Percentiles rank a stretch among this genome's conserved stretches.
These are phyloP conservation scores for Lepidochrysops patricia DNA, from an alignment of 2,888 invertebrate species.

Conservation along the genomic window DNA sequence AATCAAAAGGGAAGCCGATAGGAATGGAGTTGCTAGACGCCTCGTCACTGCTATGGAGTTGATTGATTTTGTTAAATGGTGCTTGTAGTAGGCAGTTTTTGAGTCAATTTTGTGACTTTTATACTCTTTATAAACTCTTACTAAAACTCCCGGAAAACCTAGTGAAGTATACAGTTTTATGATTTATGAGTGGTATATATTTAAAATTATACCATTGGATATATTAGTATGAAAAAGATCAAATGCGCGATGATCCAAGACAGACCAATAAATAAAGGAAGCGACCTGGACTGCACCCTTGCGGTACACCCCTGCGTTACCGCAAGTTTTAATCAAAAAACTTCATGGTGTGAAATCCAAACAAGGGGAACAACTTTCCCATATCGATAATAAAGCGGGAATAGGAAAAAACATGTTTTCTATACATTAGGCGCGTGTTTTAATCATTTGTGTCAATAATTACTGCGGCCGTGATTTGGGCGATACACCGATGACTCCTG, in stretches of 20 bases:
- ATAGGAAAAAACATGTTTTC: conserved; percentile 48
- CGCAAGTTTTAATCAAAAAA: conserved; percentile 66
- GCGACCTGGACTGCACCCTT: conserved; percentile 55
- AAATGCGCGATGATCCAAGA: background rate
- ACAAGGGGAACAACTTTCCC: conserved; percentile 64
- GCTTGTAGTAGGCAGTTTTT: no score
- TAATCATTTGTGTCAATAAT: conserved; percentile 60
- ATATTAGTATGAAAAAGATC: background rate
- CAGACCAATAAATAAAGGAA: conserved; percentile 33
- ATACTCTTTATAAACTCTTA: no score
- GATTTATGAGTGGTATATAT: no score
- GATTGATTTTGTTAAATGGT: background rate
- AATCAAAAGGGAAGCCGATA: no score
- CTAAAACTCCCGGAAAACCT: no score
- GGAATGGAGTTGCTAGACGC: no score
- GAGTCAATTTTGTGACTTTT: no score
- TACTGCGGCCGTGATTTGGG: conserved; percentile 37
- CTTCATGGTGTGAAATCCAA: conserved; percentile 65
- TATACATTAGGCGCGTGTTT: conserved; percentile 44
- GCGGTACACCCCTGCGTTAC: conserved; percentile 58
- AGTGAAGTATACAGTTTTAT: no score
- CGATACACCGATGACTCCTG: conserved; percentile 42
- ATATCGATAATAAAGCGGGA: conserved; percentile 66
- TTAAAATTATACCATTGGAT: no score
- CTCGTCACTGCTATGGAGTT: no score